Evolutionary conservation across 2,888 invertebrate species (phyloP), one percentile per base, ranked within the genome.

Genomic region (Agrochola circellaris): DNA sequence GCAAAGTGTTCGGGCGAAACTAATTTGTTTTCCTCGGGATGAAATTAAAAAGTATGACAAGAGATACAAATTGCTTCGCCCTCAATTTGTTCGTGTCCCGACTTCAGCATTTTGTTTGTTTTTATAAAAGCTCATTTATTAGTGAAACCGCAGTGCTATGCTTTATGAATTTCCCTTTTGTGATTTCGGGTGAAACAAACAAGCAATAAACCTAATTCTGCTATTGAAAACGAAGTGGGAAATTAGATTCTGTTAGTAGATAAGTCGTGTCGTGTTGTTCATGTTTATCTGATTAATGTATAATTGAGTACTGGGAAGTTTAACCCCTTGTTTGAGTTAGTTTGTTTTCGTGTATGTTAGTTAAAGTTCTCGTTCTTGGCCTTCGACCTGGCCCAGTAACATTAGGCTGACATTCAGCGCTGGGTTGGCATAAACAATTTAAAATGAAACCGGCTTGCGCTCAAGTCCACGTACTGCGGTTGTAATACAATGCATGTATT

Each of bases 1-100:
- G 92, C 92, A 93, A 94, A 94, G 93, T 93, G 93, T 93, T 93
- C 91, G 87, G 92, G 92, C 91, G 91, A 92, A 93, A 93, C 92
- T 93, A 94, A 94, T 94, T 93, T 95, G 94, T 94, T 93, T 93
- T 91, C 91, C 93, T 92, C 90, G 89, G 90, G 91, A 93, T 94
- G 91, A 94, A 95, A 95, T 95, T 95, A 95, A 95, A 95, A 94
- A 95, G 93, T 94, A 94, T 95, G 95, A 95, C 94, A 94, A 94
- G 92, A 93, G 92, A 93, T 95, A 95, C 93, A 95, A 94, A 95
- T 95, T 95, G 94, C 93, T 93, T 92, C 90, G 90, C 92, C 93
- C 94, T 94, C 95, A 93, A 95, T 95, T 94, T 93, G 91, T 92
- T 90, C 89, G 92, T 92, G 92, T 94, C 91, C 91, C 90, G 92